Evolutionary conservation across 2,797 vertebrate genomes (phyloP).

Genomic region (Pangasius mekongensis): DNA sequence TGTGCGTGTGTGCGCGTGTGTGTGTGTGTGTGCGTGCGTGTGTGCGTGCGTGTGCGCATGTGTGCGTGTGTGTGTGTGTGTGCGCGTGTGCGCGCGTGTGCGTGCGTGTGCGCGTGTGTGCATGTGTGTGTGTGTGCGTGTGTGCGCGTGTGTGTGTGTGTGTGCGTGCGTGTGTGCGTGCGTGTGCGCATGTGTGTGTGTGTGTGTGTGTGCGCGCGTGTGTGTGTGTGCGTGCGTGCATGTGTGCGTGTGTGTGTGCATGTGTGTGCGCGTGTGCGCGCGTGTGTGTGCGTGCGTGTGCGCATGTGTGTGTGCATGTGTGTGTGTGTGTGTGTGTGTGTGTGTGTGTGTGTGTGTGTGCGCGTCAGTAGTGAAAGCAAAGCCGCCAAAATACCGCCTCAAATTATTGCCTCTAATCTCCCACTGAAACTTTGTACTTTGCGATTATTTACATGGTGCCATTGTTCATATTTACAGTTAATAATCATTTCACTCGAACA

Average conservation of each 20-base stretch:
- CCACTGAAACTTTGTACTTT: neutral
- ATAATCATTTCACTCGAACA: neutral
- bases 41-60: too few species aligned
- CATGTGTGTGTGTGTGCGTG: too few species aligned
- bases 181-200: too few species aligned
- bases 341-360: constrained; percentile 10
- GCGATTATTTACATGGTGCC: neutral
- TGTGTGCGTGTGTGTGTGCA: neutral
- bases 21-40: neutral
- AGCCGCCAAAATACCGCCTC: neutral
- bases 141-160: neutral
- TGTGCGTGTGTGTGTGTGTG: neutral
- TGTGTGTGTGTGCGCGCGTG: too few species aligned
- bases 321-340: neutral
- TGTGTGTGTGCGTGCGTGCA: neutral
- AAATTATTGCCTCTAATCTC: neutral
- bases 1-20: neutral
- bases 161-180: neutral
- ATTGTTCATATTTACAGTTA: neutral
- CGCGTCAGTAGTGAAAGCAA: neutral
- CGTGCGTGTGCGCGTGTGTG: too few species aligned
- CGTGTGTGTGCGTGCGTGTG: neutral
- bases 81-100: neutral
- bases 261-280: neutral
- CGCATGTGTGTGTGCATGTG: neutral